Percentiles rank a stretch among this genome's conserved stretches.
Evolutionary conservation across 2,113 vertebrate genomes (phyloP).

Genomic region (Pogonocichla stellata): DNA sequence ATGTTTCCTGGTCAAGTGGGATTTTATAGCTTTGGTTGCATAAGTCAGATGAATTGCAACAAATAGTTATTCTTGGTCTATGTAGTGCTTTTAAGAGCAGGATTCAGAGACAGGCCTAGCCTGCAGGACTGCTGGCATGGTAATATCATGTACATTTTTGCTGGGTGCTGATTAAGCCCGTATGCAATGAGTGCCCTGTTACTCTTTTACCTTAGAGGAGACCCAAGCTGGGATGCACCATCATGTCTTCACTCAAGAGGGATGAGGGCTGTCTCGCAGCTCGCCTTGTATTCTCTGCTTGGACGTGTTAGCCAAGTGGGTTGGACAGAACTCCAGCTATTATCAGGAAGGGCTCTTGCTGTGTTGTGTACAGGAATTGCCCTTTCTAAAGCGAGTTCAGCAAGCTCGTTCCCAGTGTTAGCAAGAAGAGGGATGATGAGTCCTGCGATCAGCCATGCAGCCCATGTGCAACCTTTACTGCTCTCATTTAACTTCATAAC

Average conservation of each 20-base stretch:
- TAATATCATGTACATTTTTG: background rate
- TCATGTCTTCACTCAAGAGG: background rate
- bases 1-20: background rate
- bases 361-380: background rate
- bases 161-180: fast-evolving
- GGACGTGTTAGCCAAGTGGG: background rate
- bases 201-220: background rate
- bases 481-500: slow-evolving; percentile 64
- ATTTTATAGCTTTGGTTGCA: background rate
- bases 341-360: background rate
- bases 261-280: background rate
- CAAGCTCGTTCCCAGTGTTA: background rate
- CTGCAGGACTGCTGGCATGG: background rate
- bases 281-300: background rate
- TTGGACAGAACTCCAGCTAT: fast-evolving
- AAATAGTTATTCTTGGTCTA: background rate
- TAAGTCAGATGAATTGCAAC: background rate
- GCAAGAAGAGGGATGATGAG: background rate
- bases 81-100: background rate
- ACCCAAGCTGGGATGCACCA: background rate
- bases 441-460: slow-evolving; percentile 49
- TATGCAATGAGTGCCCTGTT: background rate
- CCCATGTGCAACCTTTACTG: slow-evolving; percentile 57
- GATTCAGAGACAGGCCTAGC: background rate
- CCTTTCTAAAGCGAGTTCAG: background rate